Percentiles rank a stretch among this genome's conserved stretches.
Conservation (phyloP, 1,140 invertebrate genomes). For the Cherax destructor region DNA sequence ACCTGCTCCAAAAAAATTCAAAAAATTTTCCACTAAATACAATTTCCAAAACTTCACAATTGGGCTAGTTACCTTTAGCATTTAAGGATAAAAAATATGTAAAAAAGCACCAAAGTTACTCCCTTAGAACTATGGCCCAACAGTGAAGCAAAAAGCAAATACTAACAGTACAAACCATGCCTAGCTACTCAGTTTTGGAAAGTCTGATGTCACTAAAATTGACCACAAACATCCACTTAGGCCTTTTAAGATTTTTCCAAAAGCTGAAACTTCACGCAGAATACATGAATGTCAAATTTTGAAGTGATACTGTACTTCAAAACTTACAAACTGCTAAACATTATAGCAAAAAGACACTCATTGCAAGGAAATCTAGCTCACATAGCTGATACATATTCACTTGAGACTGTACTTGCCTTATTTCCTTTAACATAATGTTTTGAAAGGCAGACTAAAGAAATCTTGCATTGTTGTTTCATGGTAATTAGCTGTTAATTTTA, state of each 20-base stretch:
- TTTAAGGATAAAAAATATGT: background rate
- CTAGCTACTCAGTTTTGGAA: background rate
- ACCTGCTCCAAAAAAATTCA: background rate
- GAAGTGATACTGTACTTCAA: background rate
- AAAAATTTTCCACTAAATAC: background rate
- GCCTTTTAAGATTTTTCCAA: background rate
- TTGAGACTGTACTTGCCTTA: background rate
- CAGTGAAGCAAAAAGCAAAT: background rate
- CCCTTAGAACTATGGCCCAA: background rate
- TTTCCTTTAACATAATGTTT: background rate
- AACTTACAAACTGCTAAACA: background rate
- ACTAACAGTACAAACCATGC: background rate
- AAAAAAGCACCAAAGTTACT: conserved; percentile 26
- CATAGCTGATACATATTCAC: background rate
- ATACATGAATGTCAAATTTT: background rate
- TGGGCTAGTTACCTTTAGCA: background rate
- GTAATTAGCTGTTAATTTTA: background rate
- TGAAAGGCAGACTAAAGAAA: background rate
- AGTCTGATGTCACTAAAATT: background rate
- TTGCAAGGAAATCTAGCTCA: background rate
- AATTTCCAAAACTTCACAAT: conserved; percentile 1
- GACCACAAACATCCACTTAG: background rate
- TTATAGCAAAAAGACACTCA: background rate
- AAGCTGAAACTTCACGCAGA: background rate
- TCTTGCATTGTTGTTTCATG: background rate